Conservation (phyloP, 2,888 invertebrate genomes). For the Drosophila rubida region DNA sequence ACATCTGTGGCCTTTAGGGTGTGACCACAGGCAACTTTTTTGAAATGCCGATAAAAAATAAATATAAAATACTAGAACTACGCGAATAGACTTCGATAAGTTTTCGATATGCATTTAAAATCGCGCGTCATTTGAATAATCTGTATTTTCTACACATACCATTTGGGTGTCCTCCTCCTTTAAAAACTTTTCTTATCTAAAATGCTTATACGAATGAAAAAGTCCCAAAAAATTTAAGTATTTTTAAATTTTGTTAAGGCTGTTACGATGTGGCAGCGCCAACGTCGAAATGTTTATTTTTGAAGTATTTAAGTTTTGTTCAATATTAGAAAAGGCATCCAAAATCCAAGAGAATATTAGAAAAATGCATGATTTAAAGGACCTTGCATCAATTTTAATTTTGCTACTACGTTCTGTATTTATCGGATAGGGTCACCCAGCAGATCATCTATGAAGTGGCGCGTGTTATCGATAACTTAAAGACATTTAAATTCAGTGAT, state of each 20-base stretch:
- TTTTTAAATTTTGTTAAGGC: background rate
- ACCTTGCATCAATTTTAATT: background rate
- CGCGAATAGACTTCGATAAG: no score
- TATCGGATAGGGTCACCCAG: background rate
- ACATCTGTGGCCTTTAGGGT: background rate
- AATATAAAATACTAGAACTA: no score
- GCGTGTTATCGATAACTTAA: background rate
- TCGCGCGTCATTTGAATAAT: slow-evolving; percentile 13
- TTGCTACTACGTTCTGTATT: background rate
- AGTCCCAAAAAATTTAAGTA: background rate
- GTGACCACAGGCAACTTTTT: no score
- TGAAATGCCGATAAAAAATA: no score
- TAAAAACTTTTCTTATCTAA: no score
- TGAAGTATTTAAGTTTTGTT: no score
- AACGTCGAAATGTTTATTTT: background rate
- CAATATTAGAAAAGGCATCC: no score
- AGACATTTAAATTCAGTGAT: background rate
- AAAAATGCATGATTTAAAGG: no score
- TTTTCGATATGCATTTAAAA: background rate
- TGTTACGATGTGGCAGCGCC: background rate
- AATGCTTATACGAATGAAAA: background rate
- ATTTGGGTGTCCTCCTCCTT: no score
- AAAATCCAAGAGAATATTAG: no score
- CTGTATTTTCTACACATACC: no score
- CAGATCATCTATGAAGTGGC: background rate